Percentiles rank a stretch among this genome's conserved stretches.
Conservation (phyloP, 2,113 vertebrate genomes). For the Otus sunia region DNA sequence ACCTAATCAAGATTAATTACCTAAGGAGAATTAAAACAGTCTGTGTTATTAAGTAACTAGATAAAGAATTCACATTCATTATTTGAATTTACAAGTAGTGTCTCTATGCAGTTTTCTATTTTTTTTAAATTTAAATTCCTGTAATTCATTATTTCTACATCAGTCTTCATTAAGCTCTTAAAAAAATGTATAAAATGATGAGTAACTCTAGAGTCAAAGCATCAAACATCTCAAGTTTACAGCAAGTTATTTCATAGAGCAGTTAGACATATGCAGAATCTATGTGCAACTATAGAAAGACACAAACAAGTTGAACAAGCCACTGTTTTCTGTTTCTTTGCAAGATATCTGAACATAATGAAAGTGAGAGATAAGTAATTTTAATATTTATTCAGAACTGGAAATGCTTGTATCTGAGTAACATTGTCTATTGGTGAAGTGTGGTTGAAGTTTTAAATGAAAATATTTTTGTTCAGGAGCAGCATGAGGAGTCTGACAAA, state of each 20-base stretch:
- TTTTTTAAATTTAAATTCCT: neutral
- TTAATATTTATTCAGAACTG: neutral
- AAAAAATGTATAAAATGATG: neutral
- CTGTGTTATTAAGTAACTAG: neutral
- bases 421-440: neutral
- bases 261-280: neutral
- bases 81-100: neutral
- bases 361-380: neutral
- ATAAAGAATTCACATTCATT: neutral
- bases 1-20: neutral
- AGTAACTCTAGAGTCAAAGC: neutral
- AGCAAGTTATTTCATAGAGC: neutral
- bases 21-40: neutral
- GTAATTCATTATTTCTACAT: neutral
- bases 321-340: neutral
- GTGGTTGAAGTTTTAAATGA: neutral
- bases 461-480: neutral
- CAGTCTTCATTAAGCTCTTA: neutral
- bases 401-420: neutral
- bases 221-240: neutral
- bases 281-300: neutral
- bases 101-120: neutral
- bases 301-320: neutral
- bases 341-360: neutral
- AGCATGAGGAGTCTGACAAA: neutral